Conservation (phyloP, 2,888 invertebrate species). For the Gymnocheta viridis region DNA sequence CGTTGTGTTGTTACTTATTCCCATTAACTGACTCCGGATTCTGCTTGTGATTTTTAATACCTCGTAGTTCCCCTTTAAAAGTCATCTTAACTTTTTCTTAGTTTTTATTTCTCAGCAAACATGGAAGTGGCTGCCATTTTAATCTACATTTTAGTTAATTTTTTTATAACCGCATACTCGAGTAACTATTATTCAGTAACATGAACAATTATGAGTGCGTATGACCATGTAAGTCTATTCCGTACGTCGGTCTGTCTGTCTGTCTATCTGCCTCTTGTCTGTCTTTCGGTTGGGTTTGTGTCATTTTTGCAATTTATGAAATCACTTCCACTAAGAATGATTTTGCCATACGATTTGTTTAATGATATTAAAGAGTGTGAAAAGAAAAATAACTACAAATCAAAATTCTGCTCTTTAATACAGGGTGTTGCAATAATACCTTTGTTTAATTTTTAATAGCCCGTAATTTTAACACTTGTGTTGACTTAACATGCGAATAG, state of each 20-base stretch:
- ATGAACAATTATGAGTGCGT: conserved; percentile 34
- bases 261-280: conserved; percentile 7
- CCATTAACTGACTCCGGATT: too few relatives aligned
- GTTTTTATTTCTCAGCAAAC: background rate
- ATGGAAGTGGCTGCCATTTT: conserved; percentile 7
- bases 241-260: conserved; percentile 15
- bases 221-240: background rate
- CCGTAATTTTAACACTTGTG: too few relatives aligned
- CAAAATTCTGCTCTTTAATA: background rate
- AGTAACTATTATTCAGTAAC: background rate
- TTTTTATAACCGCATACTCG: background rate
- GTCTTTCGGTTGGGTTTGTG: conserved; percentile 43
- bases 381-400: conserved; percentile 27
- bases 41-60: too few relatives aligned
- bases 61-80: background rate
- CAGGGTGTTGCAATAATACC: too few relatives aligned
- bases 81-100: background rate
- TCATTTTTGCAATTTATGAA: conserved; percentile 63
- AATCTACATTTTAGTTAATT: conserved; percentile 11
- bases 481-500: too few relatives aligned
- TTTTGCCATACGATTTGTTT: conserved; percentile 17
- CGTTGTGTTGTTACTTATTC: too few relatives aligned
- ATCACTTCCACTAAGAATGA: conserved; percentile 45
- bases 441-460: too few relatives aligned
- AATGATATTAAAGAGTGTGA: conserved; percentile 36